phyloP scores from a whole-genome alignment of 1,140 invertebrate species.

The Parapsyche elsis region DNA sequence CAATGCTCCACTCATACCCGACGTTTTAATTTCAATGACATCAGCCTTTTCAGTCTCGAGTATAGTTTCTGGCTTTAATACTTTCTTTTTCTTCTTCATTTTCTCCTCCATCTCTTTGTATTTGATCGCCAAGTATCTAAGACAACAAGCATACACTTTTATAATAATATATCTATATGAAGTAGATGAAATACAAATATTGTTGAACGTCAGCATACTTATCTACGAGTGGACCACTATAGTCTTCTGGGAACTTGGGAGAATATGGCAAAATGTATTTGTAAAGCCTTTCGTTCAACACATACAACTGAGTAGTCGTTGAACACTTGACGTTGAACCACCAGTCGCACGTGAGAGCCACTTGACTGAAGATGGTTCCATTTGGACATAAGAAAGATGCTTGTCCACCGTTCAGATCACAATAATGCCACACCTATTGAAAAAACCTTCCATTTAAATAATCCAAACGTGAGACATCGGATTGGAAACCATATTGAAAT shows the following conservation, averaged over 20 bases:
- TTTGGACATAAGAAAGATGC: conserved; percentile 92
- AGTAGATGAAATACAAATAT: not conserved
- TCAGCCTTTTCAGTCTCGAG: conserved; percentile 49
- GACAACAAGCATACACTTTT: conserved; percentile 48
- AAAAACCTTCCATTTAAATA: not conserved
- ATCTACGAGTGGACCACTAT: conserved; percentile 85
- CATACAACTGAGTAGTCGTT: conserved; percentile 84
- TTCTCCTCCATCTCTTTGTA: conserved; percentile 87
- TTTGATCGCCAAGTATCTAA: conserved; percentile 81
- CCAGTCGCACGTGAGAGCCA: conserved; percentile 87
- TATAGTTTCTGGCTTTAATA: conserved; percentile 57
- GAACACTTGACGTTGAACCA: conserved; percentile 92
- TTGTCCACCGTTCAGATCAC: conserved; percentile 90
- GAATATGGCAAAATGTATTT: conserved; percentile 87
- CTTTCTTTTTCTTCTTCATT: conserved; percentile 68
- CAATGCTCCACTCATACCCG: conserved; percentile 52
- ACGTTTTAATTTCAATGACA: conserved; percentile 54
- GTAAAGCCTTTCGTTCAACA: conserved; percentile 87
- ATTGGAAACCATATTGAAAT: not conserved
- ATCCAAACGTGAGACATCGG: not conserved
- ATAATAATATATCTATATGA: conserved; percentile 4
- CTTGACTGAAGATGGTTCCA: conserved; percentile 91
- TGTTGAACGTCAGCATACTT: conserved; percentile 65
- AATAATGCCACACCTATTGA: conserved; percentile 87
- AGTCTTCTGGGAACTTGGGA: conserved; percentile 89